These are phyloP conservation scores for Hemicrepidius hirtus DNA, from an alignment of 2,888 invertebrate species.

Conservation along the genomic window DNA sequence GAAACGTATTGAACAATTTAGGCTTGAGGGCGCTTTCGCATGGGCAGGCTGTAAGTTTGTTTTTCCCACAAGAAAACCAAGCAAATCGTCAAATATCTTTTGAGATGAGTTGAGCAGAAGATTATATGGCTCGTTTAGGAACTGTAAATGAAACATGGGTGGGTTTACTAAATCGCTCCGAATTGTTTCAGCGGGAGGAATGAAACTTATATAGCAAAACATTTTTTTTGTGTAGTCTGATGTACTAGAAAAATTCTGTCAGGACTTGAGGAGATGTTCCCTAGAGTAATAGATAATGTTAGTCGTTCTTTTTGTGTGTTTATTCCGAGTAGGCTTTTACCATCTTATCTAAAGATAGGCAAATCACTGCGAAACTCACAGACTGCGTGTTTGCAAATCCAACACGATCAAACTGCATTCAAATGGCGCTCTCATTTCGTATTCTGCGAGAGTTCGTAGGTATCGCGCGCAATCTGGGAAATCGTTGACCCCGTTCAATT, in stretches of 20 bases:
- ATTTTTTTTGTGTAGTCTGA: too few species aligned
- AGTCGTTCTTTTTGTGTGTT: conserved; percentile 28
- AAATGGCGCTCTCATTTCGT: conserved; percentile 53
- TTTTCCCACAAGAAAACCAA: too few species aligned
- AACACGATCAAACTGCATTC: conserved; percentile 53
- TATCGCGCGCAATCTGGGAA: conserved; percentile 59
- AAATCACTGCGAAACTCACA: conserved; percentile 47
- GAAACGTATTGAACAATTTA: too few species aligned
- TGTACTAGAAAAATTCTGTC: background rate
- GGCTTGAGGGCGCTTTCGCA: too few species aligned
- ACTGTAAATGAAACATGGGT: too few species aligned
- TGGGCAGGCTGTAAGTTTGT: too few species aligned
- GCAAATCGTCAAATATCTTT: too few species aligned
- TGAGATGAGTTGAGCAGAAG: too few species aligned
- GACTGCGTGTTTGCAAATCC: conserved; percentile 52
- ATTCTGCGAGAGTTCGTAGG: conserved; percentile 50
- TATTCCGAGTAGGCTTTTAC: conserved; percentile 40
- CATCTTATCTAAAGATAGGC: conserved; percentile 47
- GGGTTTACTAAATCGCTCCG: too few species aligned
- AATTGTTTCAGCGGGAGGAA: too few species aligned
- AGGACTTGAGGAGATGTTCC: conserved; percentile 10
- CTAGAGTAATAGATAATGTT: conserved; percentile 18
- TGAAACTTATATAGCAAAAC: too few species aligned
- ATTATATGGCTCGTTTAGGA: too few species aligned
- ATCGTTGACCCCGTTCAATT: conserved; percentile 58